A percentile compares a stretch with the other conserved stretches of the same genome.
These are phyloP conservation scores for Scaptomyza montana DNA, from an alignment of 1,140 invertebrate genomes.

Conservation along the genomic window DNA sequence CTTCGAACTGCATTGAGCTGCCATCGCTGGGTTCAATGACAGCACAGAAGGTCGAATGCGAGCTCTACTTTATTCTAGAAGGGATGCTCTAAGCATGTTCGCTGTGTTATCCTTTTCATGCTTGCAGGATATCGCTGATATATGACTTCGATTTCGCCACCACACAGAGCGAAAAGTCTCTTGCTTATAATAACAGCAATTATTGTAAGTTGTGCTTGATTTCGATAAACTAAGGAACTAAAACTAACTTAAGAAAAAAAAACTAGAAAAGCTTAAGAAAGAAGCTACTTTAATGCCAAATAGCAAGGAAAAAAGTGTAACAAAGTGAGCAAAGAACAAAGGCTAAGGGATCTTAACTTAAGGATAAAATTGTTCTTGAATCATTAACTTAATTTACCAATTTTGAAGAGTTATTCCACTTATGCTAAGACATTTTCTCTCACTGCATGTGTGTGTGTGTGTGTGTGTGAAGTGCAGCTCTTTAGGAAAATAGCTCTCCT, in stretches of 20 bases:
- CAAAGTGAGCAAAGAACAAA: no score
- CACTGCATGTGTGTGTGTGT: neutral
- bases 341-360: no score
- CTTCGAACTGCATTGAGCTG: slow-evolving; percentile 49
- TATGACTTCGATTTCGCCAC: slow-evolving; percentile 60
- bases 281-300: no score
- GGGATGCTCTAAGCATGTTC: slow-evolving; percentile 27
- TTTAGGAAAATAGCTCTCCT: neutral
- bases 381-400: no score
- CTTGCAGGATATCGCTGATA: slow-evolving; percentile 65
- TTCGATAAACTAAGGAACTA: no score
- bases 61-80: slow-evolving; percentile 1
- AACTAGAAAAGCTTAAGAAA: no score
- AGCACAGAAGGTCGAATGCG: slow-evolving; percentile 72
- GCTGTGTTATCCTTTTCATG: slow-evolving; percentile 28
- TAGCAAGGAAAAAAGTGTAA: no score
- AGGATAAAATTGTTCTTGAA: no score
- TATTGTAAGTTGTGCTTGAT: no score
- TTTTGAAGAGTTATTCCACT: no score
- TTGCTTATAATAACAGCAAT: no score
- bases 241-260: no score
- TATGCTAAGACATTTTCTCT: slow-evolving; percentile 11
- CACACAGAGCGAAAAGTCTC: slow-evolving; percentile 6
- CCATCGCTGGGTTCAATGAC: slow-evolving; percentile 76
- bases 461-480: neutral